phyloP scores from a whole-genome alignment of 2,113 vertebrate genomes.

The Tupaia chinensis region DNA sequence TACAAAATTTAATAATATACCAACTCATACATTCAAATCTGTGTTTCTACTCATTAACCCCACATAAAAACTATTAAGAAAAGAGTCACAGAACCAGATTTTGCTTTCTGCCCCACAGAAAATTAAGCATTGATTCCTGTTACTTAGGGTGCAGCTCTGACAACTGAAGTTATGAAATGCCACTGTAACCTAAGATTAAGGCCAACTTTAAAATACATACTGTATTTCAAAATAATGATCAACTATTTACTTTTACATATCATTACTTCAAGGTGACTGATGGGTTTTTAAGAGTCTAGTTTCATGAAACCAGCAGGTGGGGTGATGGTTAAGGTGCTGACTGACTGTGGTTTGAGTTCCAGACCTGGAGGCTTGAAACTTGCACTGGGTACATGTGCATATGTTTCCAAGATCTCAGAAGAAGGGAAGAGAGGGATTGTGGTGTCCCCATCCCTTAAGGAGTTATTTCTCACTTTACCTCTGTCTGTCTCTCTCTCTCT shows the following conservation, averaged over 20 bases:
- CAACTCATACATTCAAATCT: too few relatives aligned
- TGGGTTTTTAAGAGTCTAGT: not conserved
- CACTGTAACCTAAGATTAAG: not conserved
- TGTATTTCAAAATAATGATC: not conserved
- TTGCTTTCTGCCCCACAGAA: constrained; percentile 33
- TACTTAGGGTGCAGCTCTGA: not conserved
- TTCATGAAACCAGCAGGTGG: too few relatives aligned
- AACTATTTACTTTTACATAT: not conserved
- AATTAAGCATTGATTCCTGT: not conserved
- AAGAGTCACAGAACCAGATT: not conserved
- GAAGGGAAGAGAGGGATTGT: too few relatives aligned
- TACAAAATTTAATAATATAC: too few relatives aligned
- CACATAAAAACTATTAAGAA: not conserved
- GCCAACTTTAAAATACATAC: not conserved
- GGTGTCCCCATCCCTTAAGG: too few relatives aligned
- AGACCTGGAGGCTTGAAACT: too few relatives aligned
- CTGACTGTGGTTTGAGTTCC: too few relatives aligned
- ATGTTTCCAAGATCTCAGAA: too few relatives aligned
- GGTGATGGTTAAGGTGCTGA: too few relatives aligned
- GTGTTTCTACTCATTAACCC: not conserved
- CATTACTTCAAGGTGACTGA: not conserved
- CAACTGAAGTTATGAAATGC: not conserved
- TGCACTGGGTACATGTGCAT: too few relatives aligned
- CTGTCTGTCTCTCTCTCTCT: too few relatives aligned
- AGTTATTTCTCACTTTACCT: too few relatives aligned